Evolutionary conservation across 2,113 vertebrate genomes (phyloP).

Genomic region (Lota lota): DNA sequence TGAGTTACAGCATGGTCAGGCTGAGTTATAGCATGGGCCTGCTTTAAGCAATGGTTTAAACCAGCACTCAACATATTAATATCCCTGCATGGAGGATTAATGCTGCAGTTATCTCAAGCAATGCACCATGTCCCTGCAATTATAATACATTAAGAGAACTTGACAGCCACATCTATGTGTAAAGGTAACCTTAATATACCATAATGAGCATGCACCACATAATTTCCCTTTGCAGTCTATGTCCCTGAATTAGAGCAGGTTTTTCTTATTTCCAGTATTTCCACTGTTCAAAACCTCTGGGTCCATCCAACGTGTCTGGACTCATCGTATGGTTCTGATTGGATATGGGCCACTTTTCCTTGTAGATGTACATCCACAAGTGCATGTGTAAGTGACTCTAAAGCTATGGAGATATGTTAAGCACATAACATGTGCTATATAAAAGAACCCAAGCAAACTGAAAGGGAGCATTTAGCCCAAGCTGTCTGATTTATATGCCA

Average conservation of each 20-base stretch:
- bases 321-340: too few relatives aligned
- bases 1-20: too few relatives aligned
- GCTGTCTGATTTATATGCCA: slow-evolving; percentile 30
- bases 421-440: slow-evolving; percentile 16
- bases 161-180: neutral
- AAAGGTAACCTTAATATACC: neutral
- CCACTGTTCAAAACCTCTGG: too few relatives aligned
- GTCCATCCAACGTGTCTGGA: too few relatives aligned
- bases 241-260: too few relatives aligned
- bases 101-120: slow-evolving; percentile 8
- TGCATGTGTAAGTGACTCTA: neutral
- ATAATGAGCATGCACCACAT: slow-evolving; percentile 8
- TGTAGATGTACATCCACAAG: too few relatives aligned
- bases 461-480: slow-evolving; percentile 31
- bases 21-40: too few relatives aligned
- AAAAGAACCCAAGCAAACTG: slow-evolving; percentile 19
- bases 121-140: slow-evolving; percentile 10
- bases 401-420: slow-evolving; percentile 19
- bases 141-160: neutral
- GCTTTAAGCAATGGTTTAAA: neutral
- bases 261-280: too few relatives aligned
- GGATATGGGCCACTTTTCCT: too few relatives aligned
- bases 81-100: slow-evolving; percentile 19
- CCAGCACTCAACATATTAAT: slow-evolving; percentile 11
- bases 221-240: too few relatives aligned